Evolutionary conservation across 2,888 invertebrate species (phyloP).

Genomic region (Melolontha melolontha): DNA sequence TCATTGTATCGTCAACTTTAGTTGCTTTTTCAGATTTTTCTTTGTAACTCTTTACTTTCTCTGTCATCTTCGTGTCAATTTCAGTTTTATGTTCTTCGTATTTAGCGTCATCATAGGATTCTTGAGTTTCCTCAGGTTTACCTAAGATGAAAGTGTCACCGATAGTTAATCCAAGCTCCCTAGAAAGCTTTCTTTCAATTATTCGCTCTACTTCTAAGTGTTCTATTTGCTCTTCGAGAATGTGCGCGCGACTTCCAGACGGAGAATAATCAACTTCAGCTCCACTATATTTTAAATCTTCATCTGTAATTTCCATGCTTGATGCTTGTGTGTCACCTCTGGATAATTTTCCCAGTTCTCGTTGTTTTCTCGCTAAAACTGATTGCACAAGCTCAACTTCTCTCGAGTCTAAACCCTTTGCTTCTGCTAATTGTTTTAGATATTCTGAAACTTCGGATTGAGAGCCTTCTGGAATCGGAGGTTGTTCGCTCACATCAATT

Average conservation of each 20-base stretch:
- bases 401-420: constrained; percentile 65
- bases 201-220: constrained; percentile 65
- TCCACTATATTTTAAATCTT: constrained; percentile 79
- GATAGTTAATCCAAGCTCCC: constrained; percentile 39
- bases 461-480: constrained; percentile 56
- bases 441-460: constrained; percentile 64
- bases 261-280: constrained; percentile 76
- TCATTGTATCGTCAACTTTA: constrained; percentile 58
- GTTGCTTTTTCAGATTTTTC: constrained; percentile 56
- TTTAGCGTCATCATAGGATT: constrained; percentile 52
- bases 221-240: constrained; percentile 63
- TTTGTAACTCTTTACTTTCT: constrained; percentile 57
- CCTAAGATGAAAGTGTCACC: constrained; percentile 35
- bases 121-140: constrained; percentile 42
- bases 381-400: constrained; percentile 67
- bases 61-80: constrained; percentile 53
- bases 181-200: constrained; percentile 56
- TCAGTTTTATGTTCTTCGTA: constrained; percentile 56
- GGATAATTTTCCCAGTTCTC: constrained; percentile 63
- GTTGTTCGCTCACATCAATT: constrained; percentile 46
- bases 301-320: constrained; percentile 72
- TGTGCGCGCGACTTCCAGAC: constrained; percentile 65
- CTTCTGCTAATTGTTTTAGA: constrained; percentile 64
- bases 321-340: constrained; percentile 67
- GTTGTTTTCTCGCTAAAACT: constrained; percentile 66